Conservation (phyloP, 2,888 invertebrate genomes). For the Ochlodes sylvanus region DNA sequence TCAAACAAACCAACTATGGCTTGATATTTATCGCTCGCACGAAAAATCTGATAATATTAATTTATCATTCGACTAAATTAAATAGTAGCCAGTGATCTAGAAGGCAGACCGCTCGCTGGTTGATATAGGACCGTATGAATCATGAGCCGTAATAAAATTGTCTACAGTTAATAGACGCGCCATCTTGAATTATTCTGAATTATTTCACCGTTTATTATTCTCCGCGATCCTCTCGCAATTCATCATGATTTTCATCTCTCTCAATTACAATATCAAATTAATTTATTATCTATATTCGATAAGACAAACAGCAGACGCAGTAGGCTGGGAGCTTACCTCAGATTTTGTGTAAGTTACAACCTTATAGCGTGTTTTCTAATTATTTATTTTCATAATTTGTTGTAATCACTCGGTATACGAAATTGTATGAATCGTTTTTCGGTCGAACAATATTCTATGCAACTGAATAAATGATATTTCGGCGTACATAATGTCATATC, state of each 20-base stretch:
- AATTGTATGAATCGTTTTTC: too few species aligned
- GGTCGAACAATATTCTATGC: too few species aligned
- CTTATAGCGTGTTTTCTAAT: background rate
- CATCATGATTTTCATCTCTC: constrained; percentile 49
- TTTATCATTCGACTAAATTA: constrained; percentile 28
- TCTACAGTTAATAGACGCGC: constrained; percentile 23
- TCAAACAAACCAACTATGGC: background rate
- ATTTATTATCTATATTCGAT: constrained; percentile 53
- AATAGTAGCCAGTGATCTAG: constrained; percentile 10
- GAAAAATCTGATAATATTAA: constrained; percentile 18
- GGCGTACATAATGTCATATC: too few species aligned
- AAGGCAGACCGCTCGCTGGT: constrained; percentile 27
- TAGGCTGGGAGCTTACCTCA: constrained; percentile 28
- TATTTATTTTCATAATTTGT: too few species aligned
- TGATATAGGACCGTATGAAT: constrained; percentile 32
- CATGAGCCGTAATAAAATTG: constrained; percentile 33
- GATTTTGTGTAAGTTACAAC: constrained; percentile 37
- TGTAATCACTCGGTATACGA: too few species aligned
- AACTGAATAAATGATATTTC: too few species aligned
- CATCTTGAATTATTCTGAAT: constrained; percentile 25
- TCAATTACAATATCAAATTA: constrained; percentile 50
- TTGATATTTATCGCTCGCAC: background rate
- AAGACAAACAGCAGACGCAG: constrained; percentile 46
- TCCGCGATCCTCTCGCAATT: constrained; percentile 41
- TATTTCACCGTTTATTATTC: constrained; percentile 38